These are phyloP conservation scores for Stichopus horrens DNA, from an alignment of 53 echinoderm and acorn worm species.

Conservation along the genomic window DNA sequence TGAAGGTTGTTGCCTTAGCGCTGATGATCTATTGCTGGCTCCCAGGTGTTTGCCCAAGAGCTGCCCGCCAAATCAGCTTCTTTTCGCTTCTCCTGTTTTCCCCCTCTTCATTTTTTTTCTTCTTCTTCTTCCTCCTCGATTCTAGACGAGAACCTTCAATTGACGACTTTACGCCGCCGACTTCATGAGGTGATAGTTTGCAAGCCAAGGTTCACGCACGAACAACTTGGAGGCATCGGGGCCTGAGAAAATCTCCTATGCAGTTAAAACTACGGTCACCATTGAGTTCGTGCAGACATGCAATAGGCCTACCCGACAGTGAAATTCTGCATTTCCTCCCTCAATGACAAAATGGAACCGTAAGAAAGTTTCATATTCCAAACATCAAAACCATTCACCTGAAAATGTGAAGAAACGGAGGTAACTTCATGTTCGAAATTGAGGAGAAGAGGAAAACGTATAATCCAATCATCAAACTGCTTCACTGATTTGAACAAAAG, in stretches of 20 bases:
- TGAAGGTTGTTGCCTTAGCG: background rate
- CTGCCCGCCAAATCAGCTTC: background rate
- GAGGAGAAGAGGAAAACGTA: no score
- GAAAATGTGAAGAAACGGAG: background rate
- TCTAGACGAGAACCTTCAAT: no score
- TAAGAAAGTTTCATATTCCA: background rate
- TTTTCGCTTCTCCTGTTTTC: background rate
- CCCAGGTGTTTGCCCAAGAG: conserved; percentile 38
- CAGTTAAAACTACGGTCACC: background rate
- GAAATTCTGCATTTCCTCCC: background rate
- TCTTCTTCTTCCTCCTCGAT: no score
- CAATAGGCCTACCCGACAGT: background rate
- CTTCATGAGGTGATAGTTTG: conserved; percentile 24
- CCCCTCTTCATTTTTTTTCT: background rate
- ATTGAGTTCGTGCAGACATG: background rate
- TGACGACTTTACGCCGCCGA: background rate
- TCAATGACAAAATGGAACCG: background rate
- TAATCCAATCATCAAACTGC: no score
- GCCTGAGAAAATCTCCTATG: background rate
- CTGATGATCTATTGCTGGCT: conserved; percentile 20
- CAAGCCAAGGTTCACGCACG: conserved; percentile 17
- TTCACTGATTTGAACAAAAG: no score
- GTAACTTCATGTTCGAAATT: no score
- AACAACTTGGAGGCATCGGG: conserved; percentile 22
- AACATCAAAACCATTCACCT: background rate